Evolutionary conservation across 2,797 vertebrate species (phyloP), one percentile per base, ranked within the genome.

Genomic region (Acridotheres tristis): DNA sequence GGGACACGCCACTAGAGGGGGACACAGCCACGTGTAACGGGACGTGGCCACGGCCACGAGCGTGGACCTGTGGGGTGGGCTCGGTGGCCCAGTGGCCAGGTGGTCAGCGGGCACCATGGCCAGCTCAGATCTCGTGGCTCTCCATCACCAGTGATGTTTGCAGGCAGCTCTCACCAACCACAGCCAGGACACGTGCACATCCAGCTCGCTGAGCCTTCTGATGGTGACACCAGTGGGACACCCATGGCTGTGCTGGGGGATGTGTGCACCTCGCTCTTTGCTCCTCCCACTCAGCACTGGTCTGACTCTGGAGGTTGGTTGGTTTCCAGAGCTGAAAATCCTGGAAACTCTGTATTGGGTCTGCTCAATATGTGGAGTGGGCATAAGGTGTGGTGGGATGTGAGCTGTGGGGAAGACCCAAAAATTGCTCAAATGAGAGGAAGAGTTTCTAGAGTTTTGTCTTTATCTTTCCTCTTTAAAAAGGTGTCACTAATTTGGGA

Each of bases 1-100:
- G 63, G 87, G 77, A 87, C 89, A 79, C 27, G 43, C 97, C 97
- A 95, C 94, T 96, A 96, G 96, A 95, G 95, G 97, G 96, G 84
- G 97, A 91, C 96, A 90, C 91, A 94, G 84, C 57, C 92, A 89
- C 77, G 10, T 17, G 36, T 3, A 95, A 96, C 1, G 2, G 89
- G 65, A 32, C 18, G 0, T 29, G 18, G 65, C 63, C 90, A 68
- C 55, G 13, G 73, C 85, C 91, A 91, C 90, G 6, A 57, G 78
- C 7, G 68, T 96, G 94, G 95, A 15, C 75, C 25, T 6, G 61
- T 34, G 72, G 72, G 68, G 47, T 55, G 18, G 21, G 3, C 3
- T 13, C 13, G 7, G 54, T 66, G 92, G 65, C 50, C 73, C 53
- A 12, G 48, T 11, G 72, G 7, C 25, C 0, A 0, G 3, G 17